phyloP scores from a whole-genome alignment of 1,140 invertebrate species.

The Zophobas atratus region DNA sequence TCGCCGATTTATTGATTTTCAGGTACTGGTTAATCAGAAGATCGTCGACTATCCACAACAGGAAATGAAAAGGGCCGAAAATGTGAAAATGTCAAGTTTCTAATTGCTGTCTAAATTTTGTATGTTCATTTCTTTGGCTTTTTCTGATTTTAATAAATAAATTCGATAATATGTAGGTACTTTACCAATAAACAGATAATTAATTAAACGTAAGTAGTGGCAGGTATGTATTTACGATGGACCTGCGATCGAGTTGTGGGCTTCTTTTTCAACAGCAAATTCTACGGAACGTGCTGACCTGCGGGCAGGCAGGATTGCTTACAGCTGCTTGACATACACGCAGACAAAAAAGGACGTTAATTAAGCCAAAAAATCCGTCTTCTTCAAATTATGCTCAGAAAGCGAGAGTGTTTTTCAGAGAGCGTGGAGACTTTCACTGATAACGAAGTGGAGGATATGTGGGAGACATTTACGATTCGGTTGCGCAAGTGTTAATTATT shows the following conservation, averaged over 20 bases:
- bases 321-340: constrained; percentile 20
- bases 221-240: constrained; percentile 1
- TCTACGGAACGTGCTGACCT: constrained; percentile 20
- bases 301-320: constrained; percentile 25
- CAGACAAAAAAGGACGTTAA: constrained; percentile 33
- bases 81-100: too few relatives aligned
- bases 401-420: constrained; percentile 27
- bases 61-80: too few relatives aligned
- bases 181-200: constrained; percentile 30
- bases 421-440: constrained; percentile 31
- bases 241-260: constrained; percentile 1
- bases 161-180: constrained; percentile 24
- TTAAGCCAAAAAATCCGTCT: constrained; percentile 12
- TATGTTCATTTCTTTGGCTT: background rate
- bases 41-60: too few relatives aligned
- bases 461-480: constrained; percentile 23
- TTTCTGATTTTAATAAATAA: constrained; percentile 3
- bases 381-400: constrained; percentile 20
- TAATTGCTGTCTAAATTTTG: constrained; percentile 10
- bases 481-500: constrained; percentile 22
- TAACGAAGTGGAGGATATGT: constrained; percentile 5
- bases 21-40: too few relatives aligned
- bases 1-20: too few relatives aligned
- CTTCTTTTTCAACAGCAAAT: constrained; percentile 5
- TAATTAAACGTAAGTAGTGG: constrained; percentile 1